Evolutionary conservation across 2,113 vertebrate genomes (phyloP).

Genomic region (Pomatostomus ruficeps): DNA sequence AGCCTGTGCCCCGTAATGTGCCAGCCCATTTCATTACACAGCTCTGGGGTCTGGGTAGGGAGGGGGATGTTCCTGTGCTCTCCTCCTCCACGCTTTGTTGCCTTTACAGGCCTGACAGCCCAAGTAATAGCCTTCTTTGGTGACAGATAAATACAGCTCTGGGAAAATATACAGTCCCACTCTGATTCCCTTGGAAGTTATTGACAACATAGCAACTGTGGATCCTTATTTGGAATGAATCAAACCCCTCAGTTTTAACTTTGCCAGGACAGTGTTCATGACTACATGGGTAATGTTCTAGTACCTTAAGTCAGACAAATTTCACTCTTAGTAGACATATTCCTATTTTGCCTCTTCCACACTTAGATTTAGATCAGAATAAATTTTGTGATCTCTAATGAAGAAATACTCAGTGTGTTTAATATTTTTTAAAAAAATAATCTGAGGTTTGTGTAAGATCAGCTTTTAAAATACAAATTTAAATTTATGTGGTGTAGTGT

Average conservation of each 20-base stretch:
- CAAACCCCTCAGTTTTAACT: background rate
- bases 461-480: background rate
- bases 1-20: background rate
- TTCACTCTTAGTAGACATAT: background rate
- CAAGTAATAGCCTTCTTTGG: background rate
- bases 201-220: background rate
- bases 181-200: background rate
- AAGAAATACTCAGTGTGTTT: background rate
- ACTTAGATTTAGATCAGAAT: background rate
- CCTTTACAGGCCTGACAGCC: background rate
- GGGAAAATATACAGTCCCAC: background rate
- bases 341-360: background rate
- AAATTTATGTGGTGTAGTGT: background rate
- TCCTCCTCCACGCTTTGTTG: background rate
- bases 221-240: background rate
- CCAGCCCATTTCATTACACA: background rate
- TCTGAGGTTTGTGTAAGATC: background rate
- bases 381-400: background rate
- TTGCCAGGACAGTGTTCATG: background rate
- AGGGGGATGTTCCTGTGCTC: background rate
- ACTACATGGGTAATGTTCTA: background rate
- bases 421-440: background rate
- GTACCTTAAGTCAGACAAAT: background rate
- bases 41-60: background rate
- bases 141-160: background rate